phyloP scores from a whole-genome alignment of 2,113 vertebrate genomes.

The Irena cyanogastra region DNA sequence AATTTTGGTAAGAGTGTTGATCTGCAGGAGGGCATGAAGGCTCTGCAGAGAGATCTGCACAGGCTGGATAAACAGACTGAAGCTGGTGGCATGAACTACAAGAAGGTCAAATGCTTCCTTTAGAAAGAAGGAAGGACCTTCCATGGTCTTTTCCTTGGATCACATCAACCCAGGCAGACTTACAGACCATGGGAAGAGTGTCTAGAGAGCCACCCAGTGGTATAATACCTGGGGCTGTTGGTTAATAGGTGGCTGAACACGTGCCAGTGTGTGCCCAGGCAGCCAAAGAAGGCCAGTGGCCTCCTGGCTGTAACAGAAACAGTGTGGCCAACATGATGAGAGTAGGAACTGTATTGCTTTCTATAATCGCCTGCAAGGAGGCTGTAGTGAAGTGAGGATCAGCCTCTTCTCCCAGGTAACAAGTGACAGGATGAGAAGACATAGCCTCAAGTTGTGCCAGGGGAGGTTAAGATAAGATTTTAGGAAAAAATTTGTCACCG shows the following conservation, averaged over 20 bases:
- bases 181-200: not conserved
- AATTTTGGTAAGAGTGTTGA: not conserved
- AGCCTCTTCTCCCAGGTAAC: not conserved
- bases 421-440: not conserved
- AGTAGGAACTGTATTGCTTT: not conserved
- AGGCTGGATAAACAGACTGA: not conserved
- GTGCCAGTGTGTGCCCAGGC: too few species aligned
- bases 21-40: not conserved
- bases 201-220: not conserved
- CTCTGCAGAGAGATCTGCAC: not conserved
- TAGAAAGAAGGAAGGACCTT: not conserved
- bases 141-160: not conserved
- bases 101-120: not conserved
- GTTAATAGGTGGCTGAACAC: not conserved
- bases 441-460: not conserved
- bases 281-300: not conserved
- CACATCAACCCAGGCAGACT: too few species aligned
- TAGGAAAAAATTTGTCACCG: not conserved
- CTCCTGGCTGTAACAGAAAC: not conserved
- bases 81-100: not conserved
- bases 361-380: not conserved
- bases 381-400: accelerated
- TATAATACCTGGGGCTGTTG: not conserved
- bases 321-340: not conserved
- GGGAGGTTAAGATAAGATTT: not conserved